Conservation (phyloP, 2,113 vertebrate species). For the Candoia aspera region DNA sequence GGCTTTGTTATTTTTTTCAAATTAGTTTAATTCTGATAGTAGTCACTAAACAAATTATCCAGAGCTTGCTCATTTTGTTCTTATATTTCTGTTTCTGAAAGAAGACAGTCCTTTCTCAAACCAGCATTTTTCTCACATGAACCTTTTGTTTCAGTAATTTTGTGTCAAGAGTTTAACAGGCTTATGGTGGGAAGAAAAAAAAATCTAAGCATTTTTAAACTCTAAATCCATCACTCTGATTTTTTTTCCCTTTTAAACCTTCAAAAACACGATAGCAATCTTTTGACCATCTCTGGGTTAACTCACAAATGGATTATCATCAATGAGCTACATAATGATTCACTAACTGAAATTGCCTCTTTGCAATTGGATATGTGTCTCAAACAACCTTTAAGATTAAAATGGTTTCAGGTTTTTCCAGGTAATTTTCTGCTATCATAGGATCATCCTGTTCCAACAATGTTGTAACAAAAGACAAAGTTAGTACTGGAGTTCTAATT, state of each 20-base stretch:
- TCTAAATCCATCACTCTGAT: background rate
- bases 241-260: constrained; percentile 8
- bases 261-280: constrained; percentile 21
- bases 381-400: background rate
- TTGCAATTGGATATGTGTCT: background rate
- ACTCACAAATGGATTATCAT: constrained; percentile 15
- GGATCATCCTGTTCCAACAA: background rate
- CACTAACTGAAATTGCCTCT: constrained; percentile 16
- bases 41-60: constrained; percentile 24
- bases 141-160: constrained; percentile 32
- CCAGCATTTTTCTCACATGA: constrained; percentile 30
- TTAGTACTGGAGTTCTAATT: background rate
- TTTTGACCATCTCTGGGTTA: constrained; percentile 31
- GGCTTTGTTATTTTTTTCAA: constrained; percentile 38
- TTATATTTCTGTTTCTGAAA: constrained; percentile 13
- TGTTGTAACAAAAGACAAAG: constrained; percentile 3
- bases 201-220: constrained; percentile 13
- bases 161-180: constrained; percentile 34
- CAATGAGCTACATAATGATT: background rate
- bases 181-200: background rate
- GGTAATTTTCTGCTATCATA: background rate
- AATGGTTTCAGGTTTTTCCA: background rate
- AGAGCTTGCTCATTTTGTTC: constrained; percentile 6
- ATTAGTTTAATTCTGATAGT: constrained; percentile 30
- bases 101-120: constrained; percentile 31